Evolutionary conservation across 2,888 invertebrate species (phyloP).

Genomic region (Erynnis tages): DNA sequence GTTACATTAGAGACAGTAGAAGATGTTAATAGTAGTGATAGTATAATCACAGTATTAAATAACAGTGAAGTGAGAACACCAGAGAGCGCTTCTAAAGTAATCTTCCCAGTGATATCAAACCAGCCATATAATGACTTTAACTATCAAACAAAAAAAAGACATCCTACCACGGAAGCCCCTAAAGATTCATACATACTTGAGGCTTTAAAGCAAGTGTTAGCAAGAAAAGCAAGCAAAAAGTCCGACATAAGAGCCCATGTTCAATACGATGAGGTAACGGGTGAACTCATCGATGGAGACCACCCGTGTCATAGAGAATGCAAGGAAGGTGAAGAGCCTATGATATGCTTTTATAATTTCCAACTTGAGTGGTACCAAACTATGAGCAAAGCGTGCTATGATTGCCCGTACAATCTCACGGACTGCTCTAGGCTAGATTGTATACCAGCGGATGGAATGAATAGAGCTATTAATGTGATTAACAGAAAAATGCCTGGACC

Average conservation of each 20-base stretch:
- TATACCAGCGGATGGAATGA: slow-evolving; percentile 90
- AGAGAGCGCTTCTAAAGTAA: slow-evolving; percentile 67
- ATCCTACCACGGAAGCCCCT: slow-evolving; percentile 16
- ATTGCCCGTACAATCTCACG: slow-evolving; percentile 87
- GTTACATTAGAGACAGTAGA: slow-evolving; percentile 15
- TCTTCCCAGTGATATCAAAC: slow-evolving; percentile 48
- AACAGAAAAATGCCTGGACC: slow-evolving; percentile 95
- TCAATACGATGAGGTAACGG: slow-evolving; percentile 70
- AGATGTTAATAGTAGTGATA: background rate
- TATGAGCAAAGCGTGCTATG: slow-evolving; percentile 93
- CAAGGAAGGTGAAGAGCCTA: slow-evolving; percentile 79
- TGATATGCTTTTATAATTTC: slow-evolving; percentile 87
- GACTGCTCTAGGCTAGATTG: slow-evolving; percentile 92
- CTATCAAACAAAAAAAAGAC: slow-evolving; percentile 42
- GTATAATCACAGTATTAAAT: slow-evolving; percentile 42
- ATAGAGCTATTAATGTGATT: slow-evolving; percentile 87
- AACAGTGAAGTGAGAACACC: slow-evolving; percentile 41
- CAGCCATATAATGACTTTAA: slow-evolving; percentile 49
- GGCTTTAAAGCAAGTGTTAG: background rate
- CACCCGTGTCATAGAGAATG: slow-evolving; percentile 86
- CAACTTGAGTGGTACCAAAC: slow-evolving; percentile 92
- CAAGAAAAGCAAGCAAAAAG: slow-evolving; percentile 39
- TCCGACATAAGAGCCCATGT: slow-evolving; percentile 58
- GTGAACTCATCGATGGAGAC: slow-evolving; percentile 63
- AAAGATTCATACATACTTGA: slow-evolving; percentile 34